These are phyloP conservation scores for Paguma larvata DNA, from an alignment of 2,797 vertebrate genomes.

Conservation along the genomic window DNA sequence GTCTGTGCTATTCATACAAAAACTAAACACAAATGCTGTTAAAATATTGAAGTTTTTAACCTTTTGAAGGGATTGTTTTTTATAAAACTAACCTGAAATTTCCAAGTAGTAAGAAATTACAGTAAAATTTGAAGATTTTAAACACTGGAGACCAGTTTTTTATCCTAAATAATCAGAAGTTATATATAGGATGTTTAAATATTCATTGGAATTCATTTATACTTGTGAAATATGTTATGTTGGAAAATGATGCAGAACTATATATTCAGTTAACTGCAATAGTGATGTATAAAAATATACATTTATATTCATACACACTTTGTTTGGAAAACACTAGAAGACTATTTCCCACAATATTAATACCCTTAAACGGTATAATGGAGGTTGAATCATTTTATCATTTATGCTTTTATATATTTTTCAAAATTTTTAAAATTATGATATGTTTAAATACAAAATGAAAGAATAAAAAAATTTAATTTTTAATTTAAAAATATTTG, in stretches of 20 bases:
- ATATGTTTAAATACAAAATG: neutral
- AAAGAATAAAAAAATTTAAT: neutral
- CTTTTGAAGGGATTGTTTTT: neutral
- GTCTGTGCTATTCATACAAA: neutral
- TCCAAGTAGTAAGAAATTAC: neutral
- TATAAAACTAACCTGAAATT: neutral
- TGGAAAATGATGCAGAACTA: neutral
- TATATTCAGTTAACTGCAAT: neutral
- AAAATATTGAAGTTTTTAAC: neutral
- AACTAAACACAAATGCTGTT: neutral
- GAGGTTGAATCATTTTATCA: neutral
- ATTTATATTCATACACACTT: neutral
- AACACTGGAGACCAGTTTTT: neutral
- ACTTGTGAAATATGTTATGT: neutral
- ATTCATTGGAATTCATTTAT: neutral
- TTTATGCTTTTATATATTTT: conserved; percentile 4
- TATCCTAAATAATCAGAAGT: neutral
- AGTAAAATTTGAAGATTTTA: neutral
- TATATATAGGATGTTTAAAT: neutral
- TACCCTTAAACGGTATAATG: neutral
- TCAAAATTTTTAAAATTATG: neutral
- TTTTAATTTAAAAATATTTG: neutral
- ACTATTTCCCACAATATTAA: neutral
- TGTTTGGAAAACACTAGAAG: neutral
- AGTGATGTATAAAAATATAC: neutral